Conservation (phyloP, 2,113 vertebrate species). For the Amblyornis subalaris region DNA sequence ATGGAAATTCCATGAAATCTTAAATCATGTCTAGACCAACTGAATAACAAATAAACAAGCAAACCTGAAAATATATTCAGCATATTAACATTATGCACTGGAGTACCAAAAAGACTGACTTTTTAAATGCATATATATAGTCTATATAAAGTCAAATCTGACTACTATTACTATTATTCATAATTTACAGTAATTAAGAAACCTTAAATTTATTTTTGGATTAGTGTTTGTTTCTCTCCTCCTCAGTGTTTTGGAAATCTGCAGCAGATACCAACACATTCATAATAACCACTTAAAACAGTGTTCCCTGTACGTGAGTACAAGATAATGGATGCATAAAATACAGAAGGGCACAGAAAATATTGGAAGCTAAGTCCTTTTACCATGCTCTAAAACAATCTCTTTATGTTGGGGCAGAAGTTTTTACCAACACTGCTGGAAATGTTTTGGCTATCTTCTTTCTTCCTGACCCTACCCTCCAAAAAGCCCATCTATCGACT, state of each 20-base stretch:
- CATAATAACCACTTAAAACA: not conserved
- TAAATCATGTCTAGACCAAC: not conserved
- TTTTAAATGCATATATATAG: not conserved
- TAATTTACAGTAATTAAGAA: not conserved
- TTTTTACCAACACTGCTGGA: not conserved
- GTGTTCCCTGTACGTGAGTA: rapidly evolving
- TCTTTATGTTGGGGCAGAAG: not conserved
- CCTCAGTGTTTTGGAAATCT: not conserved
- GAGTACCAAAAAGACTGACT: not conserved
- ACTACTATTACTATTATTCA: not conserved
- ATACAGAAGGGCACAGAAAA: not conserved
- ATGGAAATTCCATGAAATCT: not conserved
- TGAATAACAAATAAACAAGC: not conserved
- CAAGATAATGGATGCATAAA: not conserved
- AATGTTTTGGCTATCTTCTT: not conserved
- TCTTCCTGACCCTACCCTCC: rapidly evolving
- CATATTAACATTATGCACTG: not conserved
- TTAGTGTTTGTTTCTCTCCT: not conserved
- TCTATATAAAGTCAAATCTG: not conserved
- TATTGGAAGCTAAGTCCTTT: not conserved
- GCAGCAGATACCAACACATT: not conserved
- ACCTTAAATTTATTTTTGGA: not conserved
- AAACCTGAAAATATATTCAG: not conserved
- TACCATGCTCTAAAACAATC: rapidly evolving
- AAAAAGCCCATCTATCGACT: not conserved